phyloP scores from a whole-genome alignment of 2,888 invertebrate genomes.

The Elysia crispata region DNA sequence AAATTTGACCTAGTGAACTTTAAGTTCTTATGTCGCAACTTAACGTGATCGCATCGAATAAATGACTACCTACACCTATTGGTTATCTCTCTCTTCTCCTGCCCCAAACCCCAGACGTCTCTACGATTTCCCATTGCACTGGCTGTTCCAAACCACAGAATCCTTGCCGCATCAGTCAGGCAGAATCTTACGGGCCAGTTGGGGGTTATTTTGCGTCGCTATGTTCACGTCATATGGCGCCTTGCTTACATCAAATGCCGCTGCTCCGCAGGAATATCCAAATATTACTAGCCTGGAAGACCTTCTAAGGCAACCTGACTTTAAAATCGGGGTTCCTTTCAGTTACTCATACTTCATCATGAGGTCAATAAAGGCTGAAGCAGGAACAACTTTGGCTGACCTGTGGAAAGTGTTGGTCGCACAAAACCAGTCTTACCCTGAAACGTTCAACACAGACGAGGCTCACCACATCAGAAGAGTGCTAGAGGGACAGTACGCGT shows the following conservation, averaged over 20 bases:
- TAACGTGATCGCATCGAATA: no score
- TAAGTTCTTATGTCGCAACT: no score
- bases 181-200: slow-evolving; percentile 15
- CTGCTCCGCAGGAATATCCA: not conserved
- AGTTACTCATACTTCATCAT: not conserved
- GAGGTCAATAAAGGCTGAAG: not conserved
- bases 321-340: slow-evolving; percentile 14
- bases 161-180: slow-evolving; percentile 9
- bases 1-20: no score
- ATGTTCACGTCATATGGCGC: slow-evolving; percentile 27
- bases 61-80: no score
- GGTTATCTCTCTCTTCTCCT: no score
- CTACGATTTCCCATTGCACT: not conserved
- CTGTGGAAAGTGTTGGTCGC: slow-evolving; percentile 12
- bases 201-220: slow-evolving; percentile 25
- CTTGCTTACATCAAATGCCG: slow-evolving; percentile 3
- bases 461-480: slow-evolving; percentile 7
- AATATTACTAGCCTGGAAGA: slow-evolving; percentile 20
- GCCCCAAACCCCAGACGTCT: no score
- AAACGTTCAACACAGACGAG: slow-evolving; percentile 10
- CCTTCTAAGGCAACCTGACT: slow-evolving; percentile 4
- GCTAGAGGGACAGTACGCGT: not conserved
- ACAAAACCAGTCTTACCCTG: slow-evolving; percentile 26
- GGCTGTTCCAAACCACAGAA: not conserved
- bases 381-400: not conserved